Percentiles rank a stretch among this genome's conserved stretches.
Conservation (phyloP, 2,888 invertebrate genomes). For the Nephrotoma appendiculata region DNA sequence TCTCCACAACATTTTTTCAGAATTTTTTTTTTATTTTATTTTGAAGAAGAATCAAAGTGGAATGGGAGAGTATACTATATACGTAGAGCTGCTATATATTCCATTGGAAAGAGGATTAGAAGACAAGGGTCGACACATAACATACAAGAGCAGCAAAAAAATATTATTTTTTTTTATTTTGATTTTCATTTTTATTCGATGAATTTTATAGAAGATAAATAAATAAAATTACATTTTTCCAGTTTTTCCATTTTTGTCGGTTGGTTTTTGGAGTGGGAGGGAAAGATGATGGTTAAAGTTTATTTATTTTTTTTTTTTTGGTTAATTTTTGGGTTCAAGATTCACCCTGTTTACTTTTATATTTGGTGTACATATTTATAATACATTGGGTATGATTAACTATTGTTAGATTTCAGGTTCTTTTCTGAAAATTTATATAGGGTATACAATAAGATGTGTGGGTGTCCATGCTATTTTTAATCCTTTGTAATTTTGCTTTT, state of each 20-base stretch:
- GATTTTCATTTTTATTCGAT: not conserved
- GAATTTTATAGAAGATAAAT: constrained; percentile 1
- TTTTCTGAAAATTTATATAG: not conserved
- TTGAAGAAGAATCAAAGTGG: not conserved
- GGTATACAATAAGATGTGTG: not conserved
- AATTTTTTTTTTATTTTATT: not conserved
- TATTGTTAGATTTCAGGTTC: not conserved
- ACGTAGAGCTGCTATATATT: not conserved
- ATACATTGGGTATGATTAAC: not conserved
- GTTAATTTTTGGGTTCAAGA: not conserved
- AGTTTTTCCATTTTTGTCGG: not conserved
- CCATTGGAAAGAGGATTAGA: not conserved
- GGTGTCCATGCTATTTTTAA: not conserved
- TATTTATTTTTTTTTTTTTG: not conserved
- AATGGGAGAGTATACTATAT: not conserved
- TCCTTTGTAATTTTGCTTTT: not conserved
- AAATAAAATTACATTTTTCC: not conserved
- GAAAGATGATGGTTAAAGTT: not conserved
- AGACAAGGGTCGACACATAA: constrained; percentile 3
- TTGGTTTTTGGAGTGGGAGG: not conserved
- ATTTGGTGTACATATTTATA: not conserved
- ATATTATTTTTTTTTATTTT: not conserved
- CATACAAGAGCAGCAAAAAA: not conserved
- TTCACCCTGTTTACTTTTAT: not conserved
- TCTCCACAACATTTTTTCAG: not conserved